Conservation (phyloP, 2,888 invertebrate species). For the Crepidodera aurea region DNA sequence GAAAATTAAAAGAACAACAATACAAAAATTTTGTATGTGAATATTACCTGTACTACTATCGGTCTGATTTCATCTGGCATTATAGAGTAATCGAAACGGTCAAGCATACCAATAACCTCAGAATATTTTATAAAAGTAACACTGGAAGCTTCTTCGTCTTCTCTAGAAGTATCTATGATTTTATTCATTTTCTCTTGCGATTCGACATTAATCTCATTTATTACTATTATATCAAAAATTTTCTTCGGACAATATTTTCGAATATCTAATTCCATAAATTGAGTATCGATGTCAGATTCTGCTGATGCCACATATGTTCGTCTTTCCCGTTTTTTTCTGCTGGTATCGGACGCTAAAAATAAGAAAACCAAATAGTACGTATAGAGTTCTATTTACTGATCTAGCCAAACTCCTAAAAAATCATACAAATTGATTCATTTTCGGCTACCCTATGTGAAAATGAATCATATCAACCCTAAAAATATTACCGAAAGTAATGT, state of each 20-base stretch:
- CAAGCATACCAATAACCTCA: conserved; percentile 42
- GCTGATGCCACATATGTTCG: conserved; percentile 4
- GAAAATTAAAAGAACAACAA: no score
- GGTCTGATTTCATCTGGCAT: conserved; percentile 26
- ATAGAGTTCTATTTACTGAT: no score
- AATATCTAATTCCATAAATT: conserved; percentile 33
- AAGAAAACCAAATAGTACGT: no score
- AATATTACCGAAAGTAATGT: no score
- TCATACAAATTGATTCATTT: no score
- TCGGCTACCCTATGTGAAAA: no score
- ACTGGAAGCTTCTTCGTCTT: conserved; percentile 44
- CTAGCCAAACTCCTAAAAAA: no score
- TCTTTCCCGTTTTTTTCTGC: conserved; percentile 9
- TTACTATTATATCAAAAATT: conserved; percentile 44
- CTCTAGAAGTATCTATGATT: conserved; percentile 38
- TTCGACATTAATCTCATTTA: conserved; percentile 32
- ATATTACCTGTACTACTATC: conserved; percentile 4
- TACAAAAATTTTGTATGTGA: no score
- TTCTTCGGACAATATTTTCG: conserved; percentile 43
- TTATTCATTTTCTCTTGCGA: conserved; percentile 34
- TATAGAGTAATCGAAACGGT: conserved; percentile 14
- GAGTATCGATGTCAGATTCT: conserved; percentile 2
- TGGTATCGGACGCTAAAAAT: not conserved
- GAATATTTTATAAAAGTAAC: conserved; percentile 47
- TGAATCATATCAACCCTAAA: no score